These are phyloP conservation scores for Serinus canaria DNA, from an alignment of 2,113 vertebrate species.

Conservation along the genomic window DNA sequence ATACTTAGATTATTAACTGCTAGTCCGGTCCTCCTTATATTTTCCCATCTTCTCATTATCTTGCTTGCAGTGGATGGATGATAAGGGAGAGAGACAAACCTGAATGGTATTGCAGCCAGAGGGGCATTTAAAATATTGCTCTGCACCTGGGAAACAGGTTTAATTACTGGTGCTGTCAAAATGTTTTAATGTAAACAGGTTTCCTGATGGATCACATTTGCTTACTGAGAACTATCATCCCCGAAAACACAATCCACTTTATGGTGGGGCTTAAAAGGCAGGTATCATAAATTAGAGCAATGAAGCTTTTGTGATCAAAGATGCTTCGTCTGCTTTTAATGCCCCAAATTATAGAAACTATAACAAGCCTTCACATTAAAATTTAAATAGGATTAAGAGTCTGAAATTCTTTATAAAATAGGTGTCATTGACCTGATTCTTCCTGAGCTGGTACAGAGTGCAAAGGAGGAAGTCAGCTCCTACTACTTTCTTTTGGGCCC, in stretches of 20 bases:
- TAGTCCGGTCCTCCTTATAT: background rate
- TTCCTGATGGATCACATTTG: slow-evolving; percentile 68
- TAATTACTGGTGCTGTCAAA: slow-evolving; percentile 76
- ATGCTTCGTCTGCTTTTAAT: slow-evolving; percentile 64
- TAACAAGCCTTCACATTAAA: slow-evolving; percentile 62
- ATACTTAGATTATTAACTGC: slow-evolving; percentile 25
- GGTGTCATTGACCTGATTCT: background rate
- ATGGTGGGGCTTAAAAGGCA: slow-evolving; percentile 49
- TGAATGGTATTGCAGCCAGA: slow-evolving; percentile 60
- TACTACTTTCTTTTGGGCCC: background rate
- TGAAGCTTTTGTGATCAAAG: slow-evolving; percentile 71
- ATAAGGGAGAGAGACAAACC: slow-evolving; percentile 51
- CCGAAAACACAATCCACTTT: slow-evolving; percentile 59
- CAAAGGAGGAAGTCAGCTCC: background rate
- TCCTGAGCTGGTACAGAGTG: background rate
- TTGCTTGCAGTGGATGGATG: slow-evolving; percentile 36
- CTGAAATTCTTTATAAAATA: background rate
- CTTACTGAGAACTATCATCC: slow-evolving; percentile 54
- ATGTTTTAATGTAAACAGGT: slow-evolving; percentile 73
- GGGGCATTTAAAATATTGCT: slow-evolving; percentile 66
- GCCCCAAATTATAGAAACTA: slow-evolving; percentile 60
- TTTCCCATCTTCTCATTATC: slow-evolving; percentile 50
- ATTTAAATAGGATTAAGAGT: slow-evolving; percentile 58
- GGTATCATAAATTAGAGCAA: slow-evolving; percentile 66
- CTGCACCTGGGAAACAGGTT: slow-evolving; percentile 73